Evolutionary conservation across 2,888 invertebrate species (phyloP), one percentile per base, ranked within the genome.

Genomic region (Hesperia comma): DNA sequence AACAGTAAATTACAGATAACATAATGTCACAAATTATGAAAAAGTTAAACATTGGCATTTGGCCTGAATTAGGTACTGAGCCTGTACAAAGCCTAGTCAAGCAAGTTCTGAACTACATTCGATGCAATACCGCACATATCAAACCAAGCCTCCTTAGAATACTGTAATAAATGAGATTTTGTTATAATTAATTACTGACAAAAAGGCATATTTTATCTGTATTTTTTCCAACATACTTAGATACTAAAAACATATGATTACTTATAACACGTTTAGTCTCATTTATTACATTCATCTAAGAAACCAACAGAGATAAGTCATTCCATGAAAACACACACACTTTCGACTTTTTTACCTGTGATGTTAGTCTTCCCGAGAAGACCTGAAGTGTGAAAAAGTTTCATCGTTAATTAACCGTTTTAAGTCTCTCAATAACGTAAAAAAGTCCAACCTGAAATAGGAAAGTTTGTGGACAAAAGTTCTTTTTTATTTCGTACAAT

Each of bases 341-440:
- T 79, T 77, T 79, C 77, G 79, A 79, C 78, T 75, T 78, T 71
- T 86, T 93, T 93, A 93, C 93, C 93, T 93, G 93, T 92, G 84
- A 93, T 90, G 89, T 92, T 93, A 84, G 93, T 93, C 93, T 93
- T 93, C 90, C 93, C 93, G 92, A 93, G 93, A 93, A 93, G 93
- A 93, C 93, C 93, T 93, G 93, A 89, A 92, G 92, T 88, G 88
- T 92, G 91, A 92, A 92, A 92, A 92, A 92, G 87, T 80, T 88
- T 90, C 89, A 91, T 88, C 88, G 89, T 92, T 91, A 92, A 90
- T 89, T 88, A 85, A 85, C 83, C 80, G 82, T 86, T 85, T 86
- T 85, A 87, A 84, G 75, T 79, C 74, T 80, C 80, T 83, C 81
- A 80, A 79, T 79, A 82, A 83, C 76, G 77, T 83, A 84, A 80